Conservation (phyloP, 2,113 vertebrate species). For the Laticauda laticaudata region DNA sequence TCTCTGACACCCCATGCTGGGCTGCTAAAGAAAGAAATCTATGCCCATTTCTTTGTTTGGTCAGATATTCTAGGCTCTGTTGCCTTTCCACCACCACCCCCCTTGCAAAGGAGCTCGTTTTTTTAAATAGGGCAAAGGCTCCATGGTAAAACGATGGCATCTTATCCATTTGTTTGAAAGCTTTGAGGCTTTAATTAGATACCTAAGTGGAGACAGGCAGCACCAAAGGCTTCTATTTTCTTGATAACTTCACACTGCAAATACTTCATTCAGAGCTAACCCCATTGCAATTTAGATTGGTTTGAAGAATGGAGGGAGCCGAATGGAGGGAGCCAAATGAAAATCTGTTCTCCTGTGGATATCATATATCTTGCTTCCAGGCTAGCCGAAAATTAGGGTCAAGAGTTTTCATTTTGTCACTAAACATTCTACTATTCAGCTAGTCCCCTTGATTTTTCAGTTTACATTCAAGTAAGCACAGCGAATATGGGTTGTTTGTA, state of each 20-base stretch:
- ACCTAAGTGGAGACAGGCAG: slow-evolving; percentile 27
- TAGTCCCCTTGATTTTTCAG: not conserved
- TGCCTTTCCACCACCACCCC: slow-evolving; percentile 44
- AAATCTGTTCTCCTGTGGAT: slow-evolving; percentile 20
- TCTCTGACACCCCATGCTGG: slow-evolving; percentile 67
- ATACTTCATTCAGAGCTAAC: not conserved
- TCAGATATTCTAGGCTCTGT: slow-evolving; percentile 46
- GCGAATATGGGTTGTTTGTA: not conserved
- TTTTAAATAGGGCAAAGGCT: slow-evolving; percentile 39
- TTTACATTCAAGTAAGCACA: not conserved
- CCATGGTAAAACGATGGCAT: slow-evolving; percentile 59
- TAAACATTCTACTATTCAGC: not conserved
- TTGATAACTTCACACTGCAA: slow-evolving; percentile 25
- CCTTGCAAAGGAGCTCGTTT: slow-evolving; percentile 60
- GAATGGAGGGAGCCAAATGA: not conserved
- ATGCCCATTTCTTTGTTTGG: slow-evolving; percentile 55
- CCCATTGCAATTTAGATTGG: not conserved
- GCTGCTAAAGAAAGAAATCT: slow-evolving; percentile 46
- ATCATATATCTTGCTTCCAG: too few relatives aligned
- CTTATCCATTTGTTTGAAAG: slow-evolving; percentile 64
- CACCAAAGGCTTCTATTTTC: slow-evolving; percentile 53
- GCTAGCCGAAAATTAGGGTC: not conserved
- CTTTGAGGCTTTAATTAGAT: slow-evolving; percentile 57
- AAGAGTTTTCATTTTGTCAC: not conserved
- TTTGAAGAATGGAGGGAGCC: not conserved